A percentile compares a stretch with the other conserved stretches of the same genome.
These are phyloP conservation scores for Leptobrachium leishanense DNA, from an alignment of 2,113 vertebrate genomes.

Conservation along the genomic window DNA sequence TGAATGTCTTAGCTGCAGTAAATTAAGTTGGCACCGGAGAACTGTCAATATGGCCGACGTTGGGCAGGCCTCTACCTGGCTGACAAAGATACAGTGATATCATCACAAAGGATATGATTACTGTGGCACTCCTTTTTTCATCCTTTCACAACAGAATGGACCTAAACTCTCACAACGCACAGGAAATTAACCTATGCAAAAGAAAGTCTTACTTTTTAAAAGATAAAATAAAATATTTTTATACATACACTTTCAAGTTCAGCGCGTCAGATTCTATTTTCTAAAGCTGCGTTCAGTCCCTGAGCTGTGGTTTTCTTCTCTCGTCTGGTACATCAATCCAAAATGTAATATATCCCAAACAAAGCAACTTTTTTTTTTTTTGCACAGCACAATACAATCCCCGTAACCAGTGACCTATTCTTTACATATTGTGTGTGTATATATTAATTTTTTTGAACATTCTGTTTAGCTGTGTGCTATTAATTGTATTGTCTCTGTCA, in stretches of 20 bases:
- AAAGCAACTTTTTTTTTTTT: too few relatives aligned
- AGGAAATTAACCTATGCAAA: constrained; percentile 15
- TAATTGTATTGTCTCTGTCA: too few relatives aligned
- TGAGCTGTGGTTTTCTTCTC: too few relatives aligned
- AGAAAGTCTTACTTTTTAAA: constrained; percentile 33
- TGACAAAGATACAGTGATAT: neutral
- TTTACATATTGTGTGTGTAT: too few relatives aligned
- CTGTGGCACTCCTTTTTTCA: neutral
- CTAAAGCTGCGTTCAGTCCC: too few relatives aligned
- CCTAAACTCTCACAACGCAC: neutral
- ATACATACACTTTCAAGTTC: constrained; percentile 12
- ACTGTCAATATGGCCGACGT: constrained; percentile 1
- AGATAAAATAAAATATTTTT: constrained; percentile 46
- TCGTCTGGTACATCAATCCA: too few relatives aligned
- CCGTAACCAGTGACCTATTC: too few relatives aligned
- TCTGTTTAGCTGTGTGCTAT: too few relatives aligned
- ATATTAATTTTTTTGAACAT: too few relatives aligned
- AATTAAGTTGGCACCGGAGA: neutral
- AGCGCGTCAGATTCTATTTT: too few relatives aligned
- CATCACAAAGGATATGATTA: constrained; percentile 1
- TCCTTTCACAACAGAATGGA: constrained; percentile 18
- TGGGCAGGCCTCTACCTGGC: constrained; percentile 11
- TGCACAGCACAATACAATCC: too few relatives aligned
- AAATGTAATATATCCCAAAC: too few relatives aligned
- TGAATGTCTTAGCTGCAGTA: neutral